Evolutionary conservation across 2,888 invertebrate species (phyloP).

Genomic region (Sesamia inferens): DNA sequence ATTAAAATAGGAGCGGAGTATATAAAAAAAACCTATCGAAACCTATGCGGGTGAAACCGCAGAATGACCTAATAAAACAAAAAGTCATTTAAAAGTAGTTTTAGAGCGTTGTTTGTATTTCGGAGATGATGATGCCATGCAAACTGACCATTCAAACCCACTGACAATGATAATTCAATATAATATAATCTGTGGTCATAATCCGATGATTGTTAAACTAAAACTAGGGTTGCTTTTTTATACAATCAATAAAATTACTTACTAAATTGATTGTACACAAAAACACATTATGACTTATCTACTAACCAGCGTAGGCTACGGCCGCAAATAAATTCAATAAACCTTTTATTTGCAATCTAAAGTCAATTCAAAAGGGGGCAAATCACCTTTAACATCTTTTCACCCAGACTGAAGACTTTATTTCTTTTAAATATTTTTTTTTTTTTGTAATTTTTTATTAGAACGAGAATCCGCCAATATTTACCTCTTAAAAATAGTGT

Average conservation of each 20-base stretch:
- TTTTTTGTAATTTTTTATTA: no score
- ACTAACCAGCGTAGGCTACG: not conserved
- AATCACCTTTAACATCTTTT: not conserved
- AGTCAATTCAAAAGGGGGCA: not conserved
- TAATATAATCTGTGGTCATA: no score
- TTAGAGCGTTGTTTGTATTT: not conserved
- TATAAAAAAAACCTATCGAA: no score
- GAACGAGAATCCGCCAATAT: no score
- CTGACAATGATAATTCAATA: slow-evolving; percentile 23
- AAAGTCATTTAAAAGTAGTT: not conserved
- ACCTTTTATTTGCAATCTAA: not conserved
- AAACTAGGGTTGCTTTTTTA: slow-evolving; percentile 12
- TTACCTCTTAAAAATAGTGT: no score
- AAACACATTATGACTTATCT: not conserved
- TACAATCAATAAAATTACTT: slow-evolving; percentile 11
- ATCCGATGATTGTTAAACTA: not conserved
- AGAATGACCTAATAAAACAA: no score
- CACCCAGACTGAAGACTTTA: not conserved
- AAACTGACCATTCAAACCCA: slow-evolving; percentile 15
- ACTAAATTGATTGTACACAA: not conserved
- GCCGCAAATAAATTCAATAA: not conserved
- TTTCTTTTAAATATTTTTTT: no score
- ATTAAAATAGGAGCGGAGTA: no score
- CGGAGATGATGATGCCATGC: slow-evolving; percentile 8
- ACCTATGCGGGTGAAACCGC: no score